A percentile compares a stretch with the other conserved stretches of the same genome.
Evolutionary conservation across 2,113 vertebrate genomes (phyloP).

Genomic region (Crypturellus undulatus): DNA sequence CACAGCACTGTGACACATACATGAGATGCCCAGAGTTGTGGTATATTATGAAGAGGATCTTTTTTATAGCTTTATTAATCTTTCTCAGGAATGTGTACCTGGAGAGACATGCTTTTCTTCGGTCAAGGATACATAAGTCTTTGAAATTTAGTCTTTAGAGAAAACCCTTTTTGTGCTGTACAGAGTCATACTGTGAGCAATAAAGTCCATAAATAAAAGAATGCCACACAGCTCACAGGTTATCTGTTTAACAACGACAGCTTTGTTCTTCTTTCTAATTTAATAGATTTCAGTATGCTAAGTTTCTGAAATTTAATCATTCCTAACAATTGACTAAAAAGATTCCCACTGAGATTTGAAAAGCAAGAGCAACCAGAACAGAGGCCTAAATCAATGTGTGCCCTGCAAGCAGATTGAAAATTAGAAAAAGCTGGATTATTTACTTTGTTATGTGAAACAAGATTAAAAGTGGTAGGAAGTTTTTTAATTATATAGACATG

Average conservation of each 20-base stretch:
- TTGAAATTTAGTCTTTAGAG: slow-evolving; percentile 72
- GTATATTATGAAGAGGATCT: slow-evolving; percentile 55
- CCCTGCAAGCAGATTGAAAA: background rate
- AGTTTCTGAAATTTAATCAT: slow-evolving; percentile 18
- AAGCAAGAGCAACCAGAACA: slow-evolving; percentile 2
- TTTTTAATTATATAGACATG: background rate
- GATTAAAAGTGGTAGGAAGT: background rate
- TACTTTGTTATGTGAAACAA: background rate
- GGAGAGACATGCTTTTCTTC: slow-evolving; percentile 62
- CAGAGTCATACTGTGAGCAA: slow-evolving; percentile 53
- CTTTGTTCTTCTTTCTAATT: slow-evolving; percentile 59
- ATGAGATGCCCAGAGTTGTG: background rate
- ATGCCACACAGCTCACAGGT: slow-evolving; percentile 34
- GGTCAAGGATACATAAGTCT: slow-evolving; percentile 62
- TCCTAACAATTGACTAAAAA: slow-evolving; percentile 16
- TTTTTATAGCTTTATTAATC: slow-evolving; percentile 68
- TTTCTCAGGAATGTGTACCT: slow-evolving; percentile 68
- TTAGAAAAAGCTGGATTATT: background rate
- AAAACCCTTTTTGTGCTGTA: slow-evolving; percentile 24
- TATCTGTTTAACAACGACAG: slow-evolving; percentile 52
- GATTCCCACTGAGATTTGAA: slow-evolving; percentile 13
- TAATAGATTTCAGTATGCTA: slow-evolving; percentile 31
- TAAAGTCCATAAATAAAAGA: slow-evolving; percentile 73
- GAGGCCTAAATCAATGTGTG: background rate
- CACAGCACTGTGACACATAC: background rate